Evolutionary conservation across 2,888 invertebrate species (phyloP).

Genomic region (Dynastes tityus): DNA sequence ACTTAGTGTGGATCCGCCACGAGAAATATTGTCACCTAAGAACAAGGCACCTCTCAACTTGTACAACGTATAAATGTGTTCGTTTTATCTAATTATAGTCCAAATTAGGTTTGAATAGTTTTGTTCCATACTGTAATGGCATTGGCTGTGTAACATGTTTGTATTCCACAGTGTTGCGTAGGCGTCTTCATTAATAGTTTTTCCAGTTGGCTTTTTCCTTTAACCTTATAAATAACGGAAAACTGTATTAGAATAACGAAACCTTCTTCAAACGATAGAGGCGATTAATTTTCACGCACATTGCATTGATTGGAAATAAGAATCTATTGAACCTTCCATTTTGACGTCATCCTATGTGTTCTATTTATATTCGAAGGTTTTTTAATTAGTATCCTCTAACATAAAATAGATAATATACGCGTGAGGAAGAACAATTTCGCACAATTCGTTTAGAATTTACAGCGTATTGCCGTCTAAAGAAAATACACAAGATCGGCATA

Average conservation of each 20-base stretch:
- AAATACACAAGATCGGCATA: slow-evolving; percentile 24
- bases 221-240: slow-evolving; percentile 1
- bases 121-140: too few species aligned
- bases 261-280: not conserved
- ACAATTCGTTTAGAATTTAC: slow-evolving; percentile 19
- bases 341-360: slow-evolving; percentile 32
- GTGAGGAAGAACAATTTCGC: slow-evolving; percentile 11
- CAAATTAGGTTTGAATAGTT: too few species aligned
- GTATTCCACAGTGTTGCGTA: not conserved
- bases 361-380: slow-evolving; percentile 36
- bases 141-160: too few species aligned
- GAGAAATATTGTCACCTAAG: too few species aligned
- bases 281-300: slow-evolving; percentile 32
- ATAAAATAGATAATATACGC: slow-evolving; percentile 22
- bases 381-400: slow-evolving; percentile 22
- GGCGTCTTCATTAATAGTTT: not conserved
- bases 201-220: not conserved
- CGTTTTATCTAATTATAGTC: too few species aligned
- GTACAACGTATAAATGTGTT: too few species aligned
- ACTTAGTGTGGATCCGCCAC: too few species aligned
- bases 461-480: not conserved
- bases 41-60: too few species aligned
- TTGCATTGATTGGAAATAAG: slow-evolving; percentile 28
- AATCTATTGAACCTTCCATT: slow-evolving; percentile 20
- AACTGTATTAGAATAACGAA: not conserved